Conservation (phyloP, 1,140 invertebrate genomes). For the Antheraea mylitta region DNA sequence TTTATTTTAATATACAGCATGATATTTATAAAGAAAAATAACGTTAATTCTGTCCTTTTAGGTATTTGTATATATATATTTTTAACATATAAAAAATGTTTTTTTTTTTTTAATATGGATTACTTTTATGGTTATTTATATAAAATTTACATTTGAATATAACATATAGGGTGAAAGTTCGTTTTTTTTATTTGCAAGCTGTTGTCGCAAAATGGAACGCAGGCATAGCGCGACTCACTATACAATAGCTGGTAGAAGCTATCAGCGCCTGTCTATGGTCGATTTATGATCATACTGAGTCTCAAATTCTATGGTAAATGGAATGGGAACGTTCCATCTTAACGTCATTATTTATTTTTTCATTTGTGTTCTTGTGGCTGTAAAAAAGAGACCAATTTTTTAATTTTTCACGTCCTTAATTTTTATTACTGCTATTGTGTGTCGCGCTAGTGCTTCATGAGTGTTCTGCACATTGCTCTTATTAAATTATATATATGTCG, state of each 20-base stretch:
- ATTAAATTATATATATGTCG: background rate
- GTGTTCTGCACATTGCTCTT: background rate
- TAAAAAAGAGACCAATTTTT: too few relatives aligned
- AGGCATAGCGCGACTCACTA: slow-evolving; percentile 39
- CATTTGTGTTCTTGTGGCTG: background rate
- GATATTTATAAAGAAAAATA: background rate
- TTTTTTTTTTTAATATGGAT: background rate
- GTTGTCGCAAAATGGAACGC: slow-evolving; percentile 37
- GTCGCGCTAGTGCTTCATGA: slow-evolving; percentile 26
- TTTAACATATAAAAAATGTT: background rate
- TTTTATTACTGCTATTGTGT: slow-evolving; percentile 31
- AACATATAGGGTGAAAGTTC: slow-evolving; percentile 16
- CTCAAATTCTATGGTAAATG: slow-evolving; percentile 8
- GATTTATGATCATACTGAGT: slow-evolving; percentile 37
- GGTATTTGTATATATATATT: background rate
- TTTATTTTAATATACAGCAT: background rate
- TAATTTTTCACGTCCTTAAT: too few relatives aligned
- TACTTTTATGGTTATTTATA: background rate
- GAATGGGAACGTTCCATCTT: background rate
- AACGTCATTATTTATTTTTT: background rate
- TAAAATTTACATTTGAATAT: slow-evolving; percentile 1
- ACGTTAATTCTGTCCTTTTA: background rate
- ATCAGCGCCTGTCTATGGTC: slow-evolving; percentile 44
- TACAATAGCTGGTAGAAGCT: slow-evolving; percentile 39
- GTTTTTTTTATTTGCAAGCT: slow-evolving; percentile 49